Conservation (phyloP, 1,140 invertebrate genomes). For the Penaeus vannamei region DNA sequence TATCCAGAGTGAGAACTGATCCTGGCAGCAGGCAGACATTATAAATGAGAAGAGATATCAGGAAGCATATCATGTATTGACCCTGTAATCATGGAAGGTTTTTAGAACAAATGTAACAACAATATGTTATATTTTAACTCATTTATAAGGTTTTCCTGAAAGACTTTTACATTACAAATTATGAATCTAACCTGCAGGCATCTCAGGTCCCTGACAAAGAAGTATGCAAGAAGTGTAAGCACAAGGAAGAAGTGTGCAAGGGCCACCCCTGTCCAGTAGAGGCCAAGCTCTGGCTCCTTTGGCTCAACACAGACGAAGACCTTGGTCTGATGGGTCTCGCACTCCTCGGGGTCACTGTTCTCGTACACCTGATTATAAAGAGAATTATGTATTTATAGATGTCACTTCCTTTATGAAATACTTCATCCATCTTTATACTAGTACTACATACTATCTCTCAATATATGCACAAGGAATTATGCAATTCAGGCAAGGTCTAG, state of each 20-base stretch:
- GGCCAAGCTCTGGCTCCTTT: slow-evolving; percentile 29
- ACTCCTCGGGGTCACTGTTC: slow-evolving; percentile 26
- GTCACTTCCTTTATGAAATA: not conserved
- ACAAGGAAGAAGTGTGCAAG: slow-evolving; percentile 58
- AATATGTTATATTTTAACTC: not conserved
- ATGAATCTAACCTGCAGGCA: slow-evolving; percentile 58
- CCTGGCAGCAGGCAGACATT: slow-evolving; percentile 63
- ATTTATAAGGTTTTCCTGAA: not conserved
- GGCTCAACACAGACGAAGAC: slow-evolving; percentile 62
- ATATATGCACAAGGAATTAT: no score
- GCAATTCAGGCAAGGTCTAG: no score
- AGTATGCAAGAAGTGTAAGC: slow-evolving; percentile 58
- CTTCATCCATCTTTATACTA: not conserved
- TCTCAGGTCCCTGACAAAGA: slow-evolving; percentile 56
- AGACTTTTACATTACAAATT: no score
- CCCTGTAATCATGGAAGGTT: slow-evolving; percentile 43
- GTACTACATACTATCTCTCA: no score
- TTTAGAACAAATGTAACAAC: not conserved
- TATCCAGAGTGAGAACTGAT: slow-evolving; percentile 54
- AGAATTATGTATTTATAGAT: not conserved
- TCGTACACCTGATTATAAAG: slow-evolving; percentile 39
- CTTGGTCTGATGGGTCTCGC: slow-evolving; percentile 59
- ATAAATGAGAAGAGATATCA: slow-evolving; percentile 66
- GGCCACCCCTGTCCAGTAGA: slow-evolving; percentile 60
- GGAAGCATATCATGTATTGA: slow-evolving; percentile 66